Percentiles rank a stretch among this genome's conserved stretches.
These are phyloP conservation scores for Guaruba guarouba DNA, from an alignment of 2,113 vertebrate genomes.

Conservation along the genomic window DNA sequence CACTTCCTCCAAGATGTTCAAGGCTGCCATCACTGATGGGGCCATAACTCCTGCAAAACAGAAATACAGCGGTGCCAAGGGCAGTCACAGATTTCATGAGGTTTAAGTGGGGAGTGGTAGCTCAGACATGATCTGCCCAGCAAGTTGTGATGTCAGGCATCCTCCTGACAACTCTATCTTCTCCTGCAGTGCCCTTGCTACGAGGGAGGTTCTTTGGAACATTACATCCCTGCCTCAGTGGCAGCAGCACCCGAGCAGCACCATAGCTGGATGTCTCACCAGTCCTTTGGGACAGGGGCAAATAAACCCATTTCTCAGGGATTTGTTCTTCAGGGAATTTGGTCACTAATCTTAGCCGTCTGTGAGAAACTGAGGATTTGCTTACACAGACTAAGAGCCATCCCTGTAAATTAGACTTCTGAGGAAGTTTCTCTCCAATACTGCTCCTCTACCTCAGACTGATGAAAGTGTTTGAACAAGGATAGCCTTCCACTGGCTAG, in stretches of 20 bases:
- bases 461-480: background rate
- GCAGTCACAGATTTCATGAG: background rate
- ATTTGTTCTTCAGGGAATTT: background rate
- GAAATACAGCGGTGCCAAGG: background rate
- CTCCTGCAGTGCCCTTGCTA: background rate
- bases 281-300: fast-evolving
- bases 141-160: background rate
- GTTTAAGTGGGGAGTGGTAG: background rate
- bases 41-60: background rate
- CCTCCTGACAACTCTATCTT: background rate
- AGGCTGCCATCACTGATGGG: background rate
- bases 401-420: background rate
- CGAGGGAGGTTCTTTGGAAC: background rate
- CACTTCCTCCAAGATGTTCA: background rate
- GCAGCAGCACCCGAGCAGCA: background rate
- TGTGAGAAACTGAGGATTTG: background rate
- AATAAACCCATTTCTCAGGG: background rate
- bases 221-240: background rate
- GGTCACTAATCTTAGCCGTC: background rate
- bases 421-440: background rate
- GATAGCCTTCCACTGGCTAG: background rate
- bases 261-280: background rate
- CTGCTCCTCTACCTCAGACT: background rate
- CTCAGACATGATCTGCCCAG: background rate
- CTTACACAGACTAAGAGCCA: background rate